A percentile compares a stretch with the other conserved stretches of the same genome.
Evolutionary conservation across 2,113 vertebrate genomes (phyloP).

Genomic region (Rhea americana): DNA sequence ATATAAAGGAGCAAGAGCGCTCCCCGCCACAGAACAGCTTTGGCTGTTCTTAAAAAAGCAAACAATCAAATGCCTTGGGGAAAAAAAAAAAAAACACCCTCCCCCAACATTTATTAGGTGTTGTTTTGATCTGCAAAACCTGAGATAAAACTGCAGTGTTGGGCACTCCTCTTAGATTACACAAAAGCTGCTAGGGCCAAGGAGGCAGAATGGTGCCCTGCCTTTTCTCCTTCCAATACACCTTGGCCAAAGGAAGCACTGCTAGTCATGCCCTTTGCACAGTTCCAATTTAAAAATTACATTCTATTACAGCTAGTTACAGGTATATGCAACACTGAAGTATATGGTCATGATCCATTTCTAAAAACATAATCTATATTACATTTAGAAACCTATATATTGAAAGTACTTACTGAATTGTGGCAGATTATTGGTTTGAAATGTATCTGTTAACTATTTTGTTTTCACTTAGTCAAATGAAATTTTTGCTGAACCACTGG

Average conservation of each 20-base stretch:
- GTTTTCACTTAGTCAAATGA: neutral
- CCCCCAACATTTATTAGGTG: neutral
- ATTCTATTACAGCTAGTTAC: neutral
- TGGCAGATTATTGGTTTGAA: neutral
- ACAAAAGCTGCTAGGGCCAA: neutral
- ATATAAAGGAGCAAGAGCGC: neutral
- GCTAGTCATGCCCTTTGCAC: neutral
- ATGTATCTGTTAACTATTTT: neutral
- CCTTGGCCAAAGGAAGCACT: neutral
- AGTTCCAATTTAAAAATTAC: neutral
- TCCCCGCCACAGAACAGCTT: neutral
- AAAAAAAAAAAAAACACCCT: neutral
- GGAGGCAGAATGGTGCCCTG: neutral
- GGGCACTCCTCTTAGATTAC: neutral
- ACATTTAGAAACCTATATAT: neutral
- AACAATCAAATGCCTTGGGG: neutral
- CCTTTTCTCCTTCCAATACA: neutral
- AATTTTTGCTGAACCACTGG: neutral
- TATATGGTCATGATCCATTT: neutral
- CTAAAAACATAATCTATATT: neutral
- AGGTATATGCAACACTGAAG: neutral
- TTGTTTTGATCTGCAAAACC: neutral
- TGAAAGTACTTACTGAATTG: neutral
- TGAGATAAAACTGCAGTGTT: neutral
- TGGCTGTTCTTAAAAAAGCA: neutral